These are phyloP conservation scores for Sthenelais limicola DNA, from an alignment of 2,888 invertebrate species.

Conservation along the genomic window DNA sequence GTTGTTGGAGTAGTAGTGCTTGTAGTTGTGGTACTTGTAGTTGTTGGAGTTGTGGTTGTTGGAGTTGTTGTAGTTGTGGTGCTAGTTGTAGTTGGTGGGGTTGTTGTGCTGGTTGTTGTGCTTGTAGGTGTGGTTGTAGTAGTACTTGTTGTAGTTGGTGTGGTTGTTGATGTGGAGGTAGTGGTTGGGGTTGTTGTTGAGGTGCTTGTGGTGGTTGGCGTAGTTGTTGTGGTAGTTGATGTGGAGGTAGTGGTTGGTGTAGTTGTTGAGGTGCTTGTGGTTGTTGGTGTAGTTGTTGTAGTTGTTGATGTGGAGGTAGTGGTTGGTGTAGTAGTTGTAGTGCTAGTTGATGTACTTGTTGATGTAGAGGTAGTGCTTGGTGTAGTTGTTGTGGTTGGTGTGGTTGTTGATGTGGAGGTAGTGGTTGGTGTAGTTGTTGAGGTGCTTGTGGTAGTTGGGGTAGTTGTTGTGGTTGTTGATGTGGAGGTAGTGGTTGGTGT, in stretches of 20 bases:
- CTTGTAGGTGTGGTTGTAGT: not conserved
- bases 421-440: slow-evolving; percentile 4
- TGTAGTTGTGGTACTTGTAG: not conserved
- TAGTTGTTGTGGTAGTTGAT: not conserved
- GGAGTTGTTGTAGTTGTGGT: not conserved
- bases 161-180: not conserved
- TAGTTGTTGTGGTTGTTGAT: too few relatives aligned
- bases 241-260: not conserved
- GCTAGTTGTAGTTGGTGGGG: not conserved
- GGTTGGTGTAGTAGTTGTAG: slow-evolving; percentile 1
- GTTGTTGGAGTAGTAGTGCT: not conserved
- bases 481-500: slow-evolving; percentile 14
- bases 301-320: not conserved
- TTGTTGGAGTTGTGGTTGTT: not conserved
- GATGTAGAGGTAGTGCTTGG: not conserved
- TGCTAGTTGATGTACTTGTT: not conserved
- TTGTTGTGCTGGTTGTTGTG: not conserved
- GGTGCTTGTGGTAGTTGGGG: too few relatives aligned
- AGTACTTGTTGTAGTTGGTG: not conserved
- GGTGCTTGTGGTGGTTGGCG: not conserved
- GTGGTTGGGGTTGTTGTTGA: not conserved
- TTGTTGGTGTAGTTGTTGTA: not conserved
- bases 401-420: slow-evolving; percentile 4
- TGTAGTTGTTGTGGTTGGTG: not conserved
- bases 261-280: not conserved